Percentiles rank a stretch among this genome's conserved stretches.
phyloP scores from a whole-genome alignment of 2,113 vertebrate genomes.

The Irena cyanogastra region DNA sequence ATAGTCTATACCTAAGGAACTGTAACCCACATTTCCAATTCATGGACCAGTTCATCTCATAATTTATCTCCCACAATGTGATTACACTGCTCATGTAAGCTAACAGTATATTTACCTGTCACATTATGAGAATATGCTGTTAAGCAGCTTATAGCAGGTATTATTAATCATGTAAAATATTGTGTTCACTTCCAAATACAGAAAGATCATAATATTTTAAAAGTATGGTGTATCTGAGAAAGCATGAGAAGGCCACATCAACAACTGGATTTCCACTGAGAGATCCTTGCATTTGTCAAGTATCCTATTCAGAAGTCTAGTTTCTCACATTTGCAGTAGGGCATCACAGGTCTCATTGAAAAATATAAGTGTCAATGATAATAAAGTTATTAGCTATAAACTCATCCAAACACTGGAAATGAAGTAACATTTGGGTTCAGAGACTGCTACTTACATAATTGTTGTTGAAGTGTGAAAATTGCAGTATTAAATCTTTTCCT shows the following conservation, averaged over 20 bases:
- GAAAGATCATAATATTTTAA: background rate
- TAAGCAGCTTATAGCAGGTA: background rate
- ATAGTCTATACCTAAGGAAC: conserved; percentile 44
- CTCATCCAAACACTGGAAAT: background rate
- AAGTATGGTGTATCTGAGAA: background rate
- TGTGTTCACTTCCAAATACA: background rate
- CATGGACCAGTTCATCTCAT: conserved; percentile 57
- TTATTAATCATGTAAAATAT: background rate
- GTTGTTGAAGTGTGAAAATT: background rate
- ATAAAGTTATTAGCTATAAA: background rate
- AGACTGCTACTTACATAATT: background rate
- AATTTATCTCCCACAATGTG: conserved; percentile 48
- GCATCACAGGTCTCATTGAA: background rate
- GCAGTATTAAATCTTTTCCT: background rate
- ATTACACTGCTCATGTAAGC: background rate
- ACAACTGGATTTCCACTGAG: background rate
- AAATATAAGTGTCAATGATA: background rate
- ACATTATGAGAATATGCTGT: background rate
- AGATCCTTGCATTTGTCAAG: background rate
- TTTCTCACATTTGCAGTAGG: background rate
- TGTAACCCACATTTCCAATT: conserved; percentile 52
- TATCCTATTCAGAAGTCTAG: background rate
- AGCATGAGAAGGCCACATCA: background rate
- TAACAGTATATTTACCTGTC: background rate
- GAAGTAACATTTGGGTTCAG: background rate